Conservation (phyloP, 2,113 vertebrate genomes). For the Tylochromis polylepis region DNA sequence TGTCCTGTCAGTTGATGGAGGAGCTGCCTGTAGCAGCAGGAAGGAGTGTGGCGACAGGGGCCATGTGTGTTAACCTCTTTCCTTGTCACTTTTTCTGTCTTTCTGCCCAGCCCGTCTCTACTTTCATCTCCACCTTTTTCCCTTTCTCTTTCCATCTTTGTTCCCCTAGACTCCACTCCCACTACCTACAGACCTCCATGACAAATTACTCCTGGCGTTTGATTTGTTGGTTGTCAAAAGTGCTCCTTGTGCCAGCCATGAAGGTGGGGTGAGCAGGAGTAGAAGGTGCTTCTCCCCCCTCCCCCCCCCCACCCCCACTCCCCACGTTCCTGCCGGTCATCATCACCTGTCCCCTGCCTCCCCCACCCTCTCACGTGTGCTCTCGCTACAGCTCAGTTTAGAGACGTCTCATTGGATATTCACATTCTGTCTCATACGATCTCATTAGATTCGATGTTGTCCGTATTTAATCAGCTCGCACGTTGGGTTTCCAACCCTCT, state of each 20-base stretch:
- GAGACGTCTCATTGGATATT: slow-evolving; percentile 46
- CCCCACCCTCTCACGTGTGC: not conserved
- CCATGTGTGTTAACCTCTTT: slow-evolving; percentile 70
- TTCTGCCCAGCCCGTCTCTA: not conserved
- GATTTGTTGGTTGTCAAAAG: slow-evolving; percentile 77
- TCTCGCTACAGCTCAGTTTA: slow-evolving; percentile 1
- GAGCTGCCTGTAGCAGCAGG: slow-evolving; percentile 65
- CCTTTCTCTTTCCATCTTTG: not conserved
- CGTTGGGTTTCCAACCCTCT: slow-evolving; percentile 19
- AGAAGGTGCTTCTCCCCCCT: slow-evolving; percentile 1
- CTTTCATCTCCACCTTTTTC: slow-evolving; percentile 31
- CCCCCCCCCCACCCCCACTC: not conserved
- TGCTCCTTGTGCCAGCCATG: slow-evolving; percentile 45
- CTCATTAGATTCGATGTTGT: slow-evolving; percentile 59
- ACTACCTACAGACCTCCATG: slow-evolving; percentile 56
- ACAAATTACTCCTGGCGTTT: slow-evolving; percentile 73
- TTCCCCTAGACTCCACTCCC: slow-evolving; percentile 32
- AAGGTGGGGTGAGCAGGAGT: slow-evolving; percentile 47
- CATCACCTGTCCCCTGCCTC: not conserved
- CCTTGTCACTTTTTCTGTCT: slow-evolving; percentile 55
- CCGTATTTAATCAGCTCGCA: slow-evolving; percentile 48
- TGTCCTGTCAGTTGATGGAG: slow-evolving; percentile 71
- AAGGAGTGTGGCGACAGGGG: slow-evolving; percentile 64
- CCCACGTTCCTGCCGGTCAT: slow-evolving; percentile 10
- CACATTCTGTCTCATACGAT: slow-evolving; percentile 57